These are phyloP conservation scores for Murina feae DNA, from an alignment of 2,113 vertebrate genomes.

Conservation along the genomic window DNA sequence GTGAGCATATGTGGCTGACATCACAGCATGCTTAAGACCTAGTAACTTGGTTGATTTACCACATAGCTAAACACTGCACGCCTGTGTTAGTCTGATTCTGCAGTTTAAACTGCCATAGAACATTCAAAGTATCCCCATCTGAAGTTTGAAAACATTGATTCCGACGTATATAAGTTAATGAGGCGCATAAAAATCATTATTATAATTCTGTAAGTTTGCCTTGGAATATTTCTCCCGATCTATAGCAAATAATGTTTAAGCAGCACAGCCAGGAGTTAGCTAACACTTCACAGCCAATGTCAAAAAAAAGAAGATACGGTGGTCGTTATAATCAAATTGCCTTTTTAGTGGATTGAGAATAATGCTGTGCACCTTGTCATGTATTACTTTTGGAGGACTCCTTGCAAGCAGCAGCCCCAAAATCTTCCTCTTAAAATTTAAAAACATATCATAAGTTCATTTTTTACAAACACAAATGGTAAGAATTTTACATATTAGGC, in stretches of 20 bases:
- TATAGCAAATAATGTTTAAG: not conserved
- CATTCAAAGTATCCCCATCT: not conserved
- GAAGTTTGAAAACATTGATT: not conserved
- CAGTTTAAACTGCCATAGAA: not conserved
- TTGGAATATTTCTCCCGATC: not conserved
- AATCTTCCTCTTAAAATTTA: constrained; percentile 13
- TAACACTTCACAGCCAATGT: not conserved
- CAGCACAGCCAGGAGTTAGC: not conserved
- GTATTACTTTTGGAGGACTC: not conserved
- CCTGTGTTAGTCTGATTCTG: not conserved
- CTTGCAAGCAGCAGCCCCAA: not conserved
- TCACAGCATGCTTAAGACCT: not conserved
- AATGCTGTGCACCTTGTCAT: not conserved
- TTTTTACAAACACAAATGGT: not conserved
- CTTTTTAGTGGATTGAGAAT: not conserved
- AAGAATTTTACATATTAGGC: not conserved
- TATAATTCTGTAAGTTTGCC: not conserved
- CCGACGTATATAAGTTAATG: not conserved
- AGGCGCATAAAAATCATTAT: not conserved
- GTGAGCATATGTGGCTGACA: not conserved
- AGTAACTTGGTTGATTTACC: not conserved
- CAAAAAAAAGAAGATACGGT: rapidly evolving
- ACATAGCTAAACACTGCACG: not conserved
- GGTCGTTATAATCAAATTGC: not conserved
- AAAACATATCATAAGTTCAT: not conserved